These are phyloP conservation scores for Porites divaricata DNA, from an alignment of 92 coral and sea anemone genomes.

Conservation along the genomic window DNA sequence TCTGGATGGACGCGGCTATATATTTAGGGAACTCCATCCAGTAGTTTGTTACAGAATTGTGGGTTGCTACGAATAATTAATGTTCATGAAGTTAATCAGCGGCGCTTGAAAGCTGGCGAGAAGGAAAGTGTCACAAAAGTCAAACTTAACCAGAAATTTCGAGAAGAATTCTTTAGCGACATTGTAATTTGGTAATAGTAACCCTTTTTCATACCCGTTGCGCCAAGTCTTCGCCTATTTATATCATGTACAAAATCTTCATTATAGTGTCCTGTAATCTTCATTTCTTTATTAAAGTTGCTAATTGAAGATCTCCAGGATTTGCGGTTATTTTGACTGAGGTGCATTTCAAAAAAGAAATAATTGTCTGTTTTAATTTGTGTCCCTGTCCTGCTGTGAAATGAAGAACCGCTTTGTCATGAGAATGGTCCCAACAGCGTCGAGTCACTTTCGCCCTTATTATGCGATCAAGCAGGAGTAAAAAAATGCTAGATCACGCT, in stretches of 20 bases:
- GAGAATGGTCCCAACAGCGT: neutral
- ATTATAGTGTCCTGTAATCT: neutral
- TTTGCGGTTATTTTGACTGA: constrained; percentile 19
- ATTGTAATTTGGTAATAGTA: too few relatives aligned
- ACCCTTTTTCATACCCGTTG: too few relatives aligned
- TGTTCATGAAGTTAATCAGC: neutral
- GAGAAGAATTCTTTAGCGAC: too few relatives aligned
- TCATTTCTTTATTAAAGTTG: neutral
- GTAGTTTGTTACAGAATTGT: neutral
- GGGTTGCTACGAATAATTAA: neutral
- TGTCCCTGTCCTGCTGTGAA: constrained; percentile 17
- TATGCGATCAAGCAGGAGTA: neutral
- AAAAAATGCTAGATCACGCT: neutral
- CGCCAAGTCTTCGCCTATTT: neutral
- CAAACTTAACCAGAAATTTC: too few relatives aligned
- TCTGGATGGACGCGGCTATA: neutral
- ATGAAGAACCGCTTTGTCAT: neutral
- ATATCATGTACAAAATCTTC: neutral
- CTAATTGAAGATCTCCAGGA: neutral
- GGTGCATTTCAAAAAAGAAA: neutral
- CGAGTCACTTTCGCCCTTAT: neutral
- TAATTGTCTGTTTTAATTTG: constrained; percentile 5
- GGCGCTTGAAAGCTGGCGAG: neutral
- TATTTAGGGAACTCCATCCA: neutral
- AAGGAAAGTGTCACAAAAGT: neutral